A percentile compares a stretch with the other conserved stretches of the same genome.
Conservation (phyloP, 2,888 invertebrate species). For the Carpatolechia fugitivella region DNA sequence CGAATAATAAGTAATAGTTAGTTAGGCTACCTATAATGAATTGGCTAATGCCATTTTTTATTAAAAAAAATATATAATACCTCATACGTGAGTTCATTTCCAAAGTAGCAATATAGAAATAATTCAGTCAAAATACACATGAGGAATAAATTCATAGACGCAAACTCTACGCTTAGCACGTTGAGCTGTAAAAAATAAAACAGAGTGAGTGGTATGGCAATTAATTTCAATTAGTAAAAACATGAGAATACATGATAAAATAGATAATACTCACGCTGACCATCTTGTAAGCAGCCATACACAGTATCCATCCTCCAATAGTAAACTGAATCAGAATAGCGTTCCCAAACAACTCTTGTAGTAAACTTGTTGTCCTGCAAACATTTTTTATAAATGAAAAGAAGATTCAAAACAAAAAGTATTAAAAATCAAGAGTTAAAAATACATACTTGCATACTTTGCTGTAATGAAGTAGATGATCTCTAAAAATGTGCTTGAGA, state of each 20-base stretch:
- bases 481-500: slow-evolving; percentile 25
- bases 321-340: slow-evolving; percentile 63
- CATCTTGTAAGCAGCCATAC: slow-evolving; percentile 68
- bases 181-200: slow-evolving; percentile 13
- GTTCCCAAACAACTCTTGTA: slow-evolving; percentile 56
- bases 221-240: too few species aligned
- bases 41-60: too few species aligned
- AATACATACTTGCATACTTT: slow-evolving; percentile 46
- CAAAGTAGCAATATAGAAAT: slow-evolving; percentile 78
- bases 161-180: slow-evolving; percentile 58
- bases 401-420: not conserved
- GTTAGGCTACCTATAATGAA: too few species aligned
- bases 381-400: not conserved
- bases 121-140: slow-evolving; percentile 76
- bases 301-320: slow-evolving; percentile 68
- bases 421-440: too few species aligned
- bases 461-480: slow-evolving; percentile 49
- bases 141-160: slow-evolving; percentile 74
- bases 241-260: too few species aligned
- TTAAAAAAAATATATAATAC: too few species aligned
- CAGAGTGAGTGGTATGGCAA: too few species aligned
- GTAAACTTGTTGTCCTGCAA: slow-evolving; percentile 40
- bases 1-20: too few species aligned
- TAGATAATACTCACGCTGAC: slow-evolving; percentile 51
- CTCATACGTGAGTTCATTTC: slow-evolving; percentile 76